These are phyloP conservation scores for Fistularia tabacaria DNA, from an alignment of 2,797 vertebrate genomes.

Conservation along the genomic window DNA sequence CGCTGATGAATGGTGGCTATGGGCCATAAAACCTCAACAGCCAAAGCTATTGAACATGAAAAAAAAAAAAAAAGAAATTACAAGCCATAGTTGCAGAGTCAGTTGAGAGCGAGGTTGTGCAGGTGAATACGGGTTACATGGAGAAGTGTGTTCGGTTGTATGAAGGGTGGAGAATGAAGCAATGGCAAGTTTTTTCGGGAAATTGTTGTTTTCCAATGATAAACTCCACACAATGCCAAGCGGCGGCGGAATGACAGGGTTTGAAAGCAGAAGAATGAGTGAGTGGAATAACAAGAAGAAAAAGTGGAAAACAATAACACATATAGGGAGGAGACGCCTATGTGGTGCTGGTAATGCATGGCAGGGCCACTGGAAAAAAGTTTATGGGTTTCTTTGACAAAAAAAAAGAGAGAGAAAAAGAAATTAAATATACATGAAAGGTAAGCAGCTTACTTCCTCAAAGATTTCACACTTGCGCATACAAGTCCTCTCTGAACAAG, in stretches of 20 bases:
- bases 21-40: conserved; percentile 34
- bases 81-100: conserved; percentile 2
- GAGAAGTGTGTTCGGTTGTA: too few relatives aligned
- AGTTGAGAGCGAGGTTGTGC: not conserved
- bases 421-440: conserved; percentile 49
- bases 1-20: conserved; percentile 44
- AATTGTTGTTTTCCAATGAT: too few relatives aligned
- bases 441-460: conserved; percentile 37
- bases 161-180: too few relatives aligned
- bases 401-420: not conserved
- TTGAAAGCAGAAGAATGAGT: too few relatives aligned
- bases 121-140: not conserved
- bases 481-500: conserved; percentile 30
- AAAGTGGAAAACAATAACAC: too few relatives aligned
- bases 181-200: too few relatives aligned
- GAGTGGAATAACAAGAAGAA: too few relatives aligned
- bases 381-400: not conserved
- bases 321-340: too few relatives aligned
- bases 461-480: conserved; percentile 38
- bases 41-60: conserved; percentile 10
- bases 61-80: conserved; percentile 7
- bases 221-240: too few relatives aligned
- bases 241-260: too few relatives aligned
- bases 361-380: not conserved
- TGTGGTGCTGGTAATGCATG: too few relatives aligned